phyloP scores from a whole-genome alignment of 2,797 vertebrate genomes.

The Lithobates pipiens region DNA sequence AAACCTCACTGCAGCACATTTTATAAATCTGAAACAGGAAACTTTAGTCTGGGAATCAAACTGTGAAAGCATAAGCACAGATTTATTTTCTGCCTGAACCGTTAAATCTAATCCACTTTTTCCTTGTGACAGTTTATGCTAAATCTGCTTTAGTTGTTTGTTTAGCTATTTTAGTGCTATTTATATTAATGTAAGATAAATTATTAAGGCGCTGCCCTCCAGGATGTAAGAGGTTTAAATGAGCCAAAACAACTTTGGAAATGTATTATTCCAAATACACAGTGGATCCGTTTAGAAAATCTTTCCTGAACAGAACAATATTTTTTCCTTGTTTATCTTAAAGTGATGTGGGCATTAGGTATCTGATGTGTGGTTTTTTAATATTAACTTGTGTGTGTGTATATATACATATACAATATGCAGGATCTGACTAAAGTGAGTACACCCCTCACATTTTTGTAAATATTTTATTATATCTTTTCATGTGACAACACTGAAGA shows the following conservation, averaged over 20 bases:
- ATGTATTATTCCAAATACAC: not conserved
- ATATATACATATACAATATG: not conserved
- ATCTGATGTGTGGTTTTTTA: conserved; percentile 10
- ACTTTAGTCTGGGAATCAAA: conserved; percentile 29
- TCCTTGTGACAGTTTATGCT: conserved; percentile 43
- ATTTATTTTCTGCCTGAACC: conserved; percentile 48
- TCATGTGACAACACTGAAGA: no score
- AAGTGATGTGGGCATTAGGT: conserved; percentile 1
- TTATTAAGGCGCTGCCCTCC: conserved; percentile 6
- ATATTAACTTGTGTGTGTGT: not conserved
- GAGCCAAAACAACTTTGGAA: no score
- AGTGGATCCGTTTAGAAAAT: conserved; percentile 4
- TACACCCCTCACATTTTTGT: no score
- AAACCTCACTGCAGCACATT: not conserved
- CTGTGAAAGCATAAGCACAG: conserved; percentile 34
- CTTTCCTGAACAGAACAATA: conserved; percentile 11
- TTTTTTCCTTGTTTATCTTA: not conserved
- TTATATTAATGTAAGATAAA: conserved; percentile 17
- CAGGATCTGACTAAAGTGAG: no score
- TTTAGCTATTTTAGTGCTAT: conserved; percentile 35
- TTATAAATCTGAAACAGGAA: conserved; percentile 8
- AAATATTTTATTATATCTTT: no score
- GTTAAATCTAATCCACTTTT: conserved; percentile 44
- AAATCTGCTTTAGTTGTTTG: conserved; percentile 40
- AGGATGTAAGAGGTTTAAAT: conserved; percentile 25